Evolutionary conservation across 2,888 invertebrate genomes (phyloP).

Genomic region (Neoitamus cyanurus): DNA sequence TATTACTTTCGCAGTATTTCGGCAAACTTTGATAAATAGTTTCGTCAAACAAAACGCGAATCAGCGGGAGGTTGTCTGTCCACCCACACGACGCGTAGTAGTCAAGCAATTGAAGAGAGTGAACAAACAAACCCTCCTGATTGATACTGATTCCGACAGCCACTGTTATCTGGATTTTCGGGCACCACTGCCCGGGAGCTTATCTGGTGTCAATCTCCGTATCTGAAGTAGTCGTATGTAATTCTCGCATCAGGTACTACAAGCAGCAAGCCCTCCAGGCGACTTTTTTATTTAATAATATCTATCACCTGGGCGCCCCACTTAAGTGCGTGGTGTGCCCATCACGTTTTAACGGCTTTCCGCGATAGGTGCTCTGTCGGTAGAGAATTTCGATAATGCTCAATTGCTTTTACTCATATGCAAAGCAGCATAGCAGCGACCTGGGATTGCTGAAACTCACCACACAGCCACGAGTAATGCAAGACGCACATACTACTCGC

Average conservation of each 20-base stretch:
- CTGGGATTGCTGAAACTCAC: neutral
- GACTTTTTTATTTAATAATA: neutral
- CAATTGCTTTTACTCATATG: neutral
- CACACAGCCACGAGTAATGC: neutral
- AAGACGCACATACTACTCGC: neutral
- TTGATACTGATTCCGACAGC: neutral
- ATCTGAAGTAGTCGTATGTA: neutral
- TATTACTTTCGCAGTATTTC: slow-evolving; percentile 2
- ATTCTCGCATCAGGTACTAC: slow-evolving; percentile 1
- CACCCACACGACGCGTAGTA: neutral
- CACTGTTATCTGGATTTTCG: neutral
- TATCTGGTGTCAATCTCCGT: neutral
- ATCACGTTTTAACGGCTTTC: neutral
- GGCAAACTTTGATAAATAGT: slow-evolving; percentile 16
- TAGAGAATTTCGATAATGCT: neutral
- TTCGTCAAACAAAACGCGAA: slow-evolving; percentile 8
- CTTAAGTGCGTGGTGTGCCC: neutral
- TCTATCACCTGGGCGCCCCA: neutral
- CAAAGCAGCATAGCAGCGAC: neutral
- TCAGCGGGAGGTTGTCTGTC: neutral
- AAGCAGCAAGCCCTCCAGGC: neutral
- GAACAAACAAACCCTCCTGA: neutral
- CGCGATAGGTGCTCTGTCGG: neutral
- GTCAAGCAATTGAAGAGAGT: neutral
- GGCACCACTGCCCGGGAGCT: neutral